phyloP scores from a whole-genome alignment of 2,888 invertebrate species.

The Eucera pruinosa region DNA sequence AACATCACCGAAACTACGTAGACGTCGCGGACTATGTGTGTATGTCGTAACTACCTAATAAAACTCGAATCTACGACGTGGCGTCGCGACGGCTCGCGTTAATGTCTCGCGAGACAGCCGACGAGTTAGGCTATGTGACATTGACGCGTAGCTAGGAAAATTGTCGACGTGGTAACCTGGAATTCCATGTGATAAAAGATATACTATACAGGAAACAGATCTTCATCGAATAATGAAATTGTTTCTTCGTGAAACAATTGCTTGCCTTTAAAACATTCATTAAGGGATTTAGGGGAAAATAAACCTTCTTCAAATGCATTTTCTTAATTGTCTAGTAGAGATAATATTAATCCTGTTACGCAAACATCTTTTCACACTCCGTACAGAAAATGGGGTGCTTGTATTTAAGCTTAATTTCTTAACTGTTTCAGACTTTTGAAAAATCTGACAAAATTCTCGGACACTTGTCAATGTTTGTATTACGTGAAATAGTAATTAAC shows the following conservation, averaged over 20 bases:
- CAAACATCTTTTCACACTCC: no score
- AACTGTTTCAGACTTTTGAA: no score
- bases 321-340: no score
- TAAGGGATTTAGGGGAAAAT: no score
- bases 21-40: constrained; percentile 29
- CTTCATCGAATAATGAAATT: background rate
- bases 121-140: constrained; percentile 26
- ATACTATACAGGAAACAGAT: background rate
- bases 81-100: constrained; percentile 32
- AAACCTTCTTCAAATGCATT: no score
- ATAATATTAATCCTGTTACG: no score
- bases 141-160: constrained; percentile 25
- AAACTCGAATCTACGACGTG: constrained; percentile 51
- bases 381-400: no score
- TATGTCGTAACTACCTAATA: constrained; percentile 52
- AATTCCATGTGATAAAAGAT: background rate
- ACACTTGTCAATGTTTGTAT: no score
- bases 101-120: constrained; percentile 29
- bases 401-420: no score
- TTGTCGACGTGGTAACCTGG: constrained; percentile 6
- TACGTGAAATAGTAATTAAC: no score
- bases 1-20: constrained; percentile 33
- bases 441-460: no score
- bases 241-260: background rate
- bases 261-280: no score